phyloP scores from a whole-genome alignment of 2,797 vertebrate species.

The Coregonus sp. region DNA sequence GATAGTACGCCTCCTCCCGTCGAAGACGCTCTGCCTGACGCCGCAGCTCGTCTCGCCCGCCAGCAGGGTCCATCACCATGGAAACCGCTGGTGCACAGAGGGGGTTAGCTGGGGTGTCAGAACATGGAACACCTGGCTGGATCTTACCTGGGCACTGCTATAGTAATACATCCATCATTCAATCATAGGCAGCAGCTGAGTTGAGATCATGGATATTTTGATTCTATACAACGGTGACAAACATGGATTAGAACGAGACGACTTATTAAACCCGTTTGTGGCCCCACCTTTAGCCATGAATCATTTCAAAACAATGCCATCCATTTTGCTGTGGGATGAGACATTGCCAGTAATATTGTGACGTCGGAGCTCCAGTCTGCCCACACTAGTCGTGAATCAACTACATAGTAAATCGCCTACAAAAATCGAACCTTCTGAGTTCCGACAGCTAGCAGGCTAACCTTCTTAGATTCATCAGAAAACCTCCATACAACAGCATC shows the following conservation, averaged over 20 bases:
- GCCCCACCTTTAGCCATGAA: slow-evolving; percentile 1
- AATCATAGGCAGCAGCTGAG: background rate
- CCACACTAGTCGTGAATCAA: too few relatives aligned
- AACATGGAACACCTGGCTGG: background rate
- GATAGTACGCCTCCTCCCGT: slow-evolving; percentile 95
- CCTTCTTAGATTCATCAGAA: background rate
- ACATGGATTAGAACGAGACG: background rate
- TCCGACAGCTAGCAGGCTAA: background rate
- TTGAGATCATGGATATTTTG: background rate
- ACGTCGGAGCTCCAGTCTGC: too few relatives aligned
- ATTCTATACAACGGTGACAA: background rate
- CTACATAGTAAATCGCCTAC: background rate
- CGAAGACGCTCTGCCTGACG: slow-evolving; percentile 92
- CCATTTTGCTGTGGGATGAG: slow-evolving; percentile 60
- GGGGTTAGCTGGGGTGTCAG: slow-evolving; percentile 30
- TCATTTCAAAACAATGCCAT: slow-evolving; percentile 43
- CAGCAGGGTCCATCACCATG: slow-evolving; percentile 84
- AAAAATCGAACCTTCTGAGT: slow-evolving; percentile 16
- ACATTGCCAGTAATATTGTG: slow-evolving; percentile 25
- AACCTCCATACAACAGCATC: background rate
- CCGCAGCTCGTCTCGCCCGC: slow-evolving; percentile 83
- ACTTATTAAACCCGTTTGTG: background rate
- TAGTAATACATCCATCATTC: background rate
- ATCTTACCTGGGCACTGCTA: slow-evolving; percentile 1
- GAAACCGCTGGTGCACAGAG: slow-evolving; percentile 67